Evolutionary conservation across 2,888 invertebrate genomes (phyloP).

Genomic region (Penaeus monodon): DNA sequence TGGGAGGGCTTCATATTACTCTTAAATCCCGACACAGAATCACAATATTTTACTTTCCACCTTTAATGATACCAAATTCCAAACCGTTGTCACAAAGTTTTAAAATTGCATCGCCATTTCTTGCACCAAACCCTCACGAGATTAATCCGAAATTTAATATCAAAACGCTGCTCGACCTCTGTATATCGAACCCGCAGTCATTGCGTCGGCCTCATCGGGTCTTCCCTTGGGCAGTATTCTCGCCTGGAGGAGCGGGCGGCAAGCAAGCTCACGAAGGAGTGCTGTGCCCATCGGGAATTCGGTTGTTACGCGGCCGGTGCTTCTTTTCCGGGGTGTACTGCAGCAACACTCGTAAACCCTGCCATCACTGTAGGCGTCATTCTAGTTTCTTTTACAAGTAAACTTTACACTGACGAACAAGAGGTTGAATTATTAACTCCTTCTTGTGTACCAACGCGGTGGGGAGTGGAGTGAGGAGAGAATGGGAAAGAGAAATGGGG

Average conservation of each 20-base stretch:
- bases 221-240: neutral
- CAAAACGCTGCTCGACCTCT: constrained; percentile 35
- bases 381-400: constrained; percentile 44
- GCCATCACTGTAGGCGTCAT: constrained; percentile 49
- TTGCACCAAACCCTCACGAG: constrained; percentile 15
- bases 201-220: neutral
- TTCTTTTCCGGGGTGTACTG: neutral
- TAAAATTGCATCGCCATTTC: constrained; percentile 34
- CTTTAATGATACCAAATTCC: constrained; percentile 37
- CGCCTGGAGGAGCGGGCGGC: neutral
- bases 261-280: neutral
- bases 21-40: neutral
- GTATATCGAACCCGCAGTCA: constrained; percentile 4
- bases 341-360: constrained; percentile 13
- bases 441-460: constrained; percentile 31
- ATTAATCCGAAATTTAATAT: constrained; percentile 47
- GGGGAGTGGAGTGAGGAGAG: constrained; percentile 7
- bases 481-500: neutral
- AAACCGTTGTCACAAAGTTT: constrained; percentile 41
- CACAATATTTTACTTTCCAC: constrained; percentile 31
- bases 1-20: too few relatives aligned
- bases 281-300: neutral
- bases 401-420: constrained; percentile 44
- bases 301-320: neutral
- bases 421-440: constrained; percentile 56